Percentiles rank a stretch among this genome's conserved stretches.
These are phyloP conservation scores for Alca torda DNA, from an alignment of 2,797 vertebrate species.

Conservation along the genomic window DNA sequence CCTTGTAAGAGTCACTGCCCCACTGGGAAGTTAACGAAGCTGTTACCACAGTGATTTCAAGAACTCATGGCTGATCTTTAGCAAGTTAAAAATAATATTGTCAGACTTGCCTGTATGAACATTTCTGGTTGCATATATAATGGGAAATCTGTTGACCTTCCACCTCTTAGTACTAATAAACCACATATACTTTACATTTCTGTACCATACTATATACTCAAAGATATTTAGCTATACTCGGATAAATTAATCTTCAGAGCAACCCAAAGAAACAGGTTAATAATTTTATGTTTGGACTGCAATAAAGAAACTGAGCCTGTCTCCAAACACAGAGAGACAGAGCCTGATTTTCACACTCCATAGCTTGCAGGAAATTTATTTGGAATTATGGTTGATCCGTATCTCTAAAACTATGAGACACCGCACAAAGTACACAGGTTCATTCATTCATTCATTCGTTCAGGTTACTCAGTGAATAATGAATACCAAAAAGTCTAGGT, in stretches of 20 bases:
- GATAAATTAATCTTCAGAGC: conserved; percentile 9
- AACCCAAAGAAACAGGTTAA: conserved; percentile 15
- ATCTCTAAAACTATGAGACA: not conserved
- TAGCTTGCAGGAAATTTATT: not conserved
- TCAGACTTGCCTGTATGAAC: conserved; percentile 39
- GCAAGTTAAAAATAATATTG: conserved; percentile 65
- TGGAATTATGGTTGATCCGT: not conserved
- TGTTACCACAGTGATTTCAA: conserved; percentile 57
- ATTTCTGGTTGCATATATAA: conserved; percentile 26
- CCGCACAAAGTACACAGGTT: not conserved
- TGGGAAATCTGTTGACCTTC: conserved; percentile 25
- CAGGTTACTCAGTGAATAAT: not conserved
- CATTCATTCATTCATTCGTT: too few relatives aligned
- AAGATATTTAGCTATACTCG: not conserved
- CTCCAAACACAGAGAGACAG: not conserved
- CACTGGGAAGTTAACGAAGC: conserved; percentile 43
- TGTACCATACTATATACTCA: not conserved
- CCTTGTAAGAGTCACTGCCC: conserved; percentile 28
- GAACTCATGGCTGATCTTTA: conserved; percentile 37
- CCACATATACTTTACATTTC: not conserved
- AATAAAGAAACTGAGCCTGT: conserved; percentile 4
- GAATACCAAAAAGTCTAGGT: not conserved
- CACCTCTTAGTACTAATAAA: conserved; percentile 46
- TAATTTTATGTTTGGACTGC: not conserved
- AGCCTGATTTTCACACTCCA: not conserved